A percentile compares a stretch with the other conserved stretches of the same genome.
Evolutionary conservation across 2,888 invertebrate genomes (phyloP).

Genomic region (Tiphia femorata): DNA sequence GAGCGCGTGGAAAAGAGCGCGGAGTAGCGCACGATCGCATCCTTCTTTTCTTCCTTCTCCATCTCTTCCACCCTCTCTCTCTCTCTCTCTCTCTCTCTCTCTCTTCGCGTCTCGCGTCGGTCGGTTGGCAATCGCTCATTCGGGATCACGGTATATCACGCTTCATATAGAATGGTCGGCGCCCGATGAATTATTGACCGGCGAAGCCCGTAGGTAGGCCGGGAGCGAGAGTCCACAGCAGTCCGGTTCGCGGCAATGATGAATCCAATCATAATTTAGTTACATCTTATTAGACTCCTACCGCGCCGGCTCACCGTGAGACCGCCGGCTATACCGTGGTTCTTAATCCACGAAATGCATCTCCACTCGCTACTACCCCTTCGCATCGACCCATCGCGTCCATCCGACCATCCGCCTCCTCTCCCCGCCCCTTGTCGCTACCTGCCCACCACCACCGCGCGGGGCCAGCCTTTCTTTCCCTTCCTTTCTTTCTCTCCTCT

Average conservation of each 20-base stretch:
- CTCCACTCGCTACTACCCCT: constrained; percentile 44
- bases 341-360: constrained; percentile 65
- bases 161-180: constrained; percentile 57
- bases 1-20: background rate
- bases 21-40: background rate
- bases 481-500: background rate
- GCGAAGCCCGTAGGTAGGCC: constrained; percentile 28
- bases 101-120: constrained; percentile 45
- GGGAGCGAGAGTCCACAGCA: constrained; percentile 60
- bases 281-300: constrained; percentile 68
- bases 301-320: constrained; percentile 65
- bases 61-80: background rate
- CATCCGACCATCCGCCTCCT: constrained; percentile 7
- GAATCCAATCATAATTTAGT: constrained; percentile 68
- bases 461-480: background rate
- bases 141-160: constrained; percentile 64
- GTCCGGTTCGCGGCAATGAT: constrained; percentile 63
- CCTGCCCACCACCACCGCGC: too few species aligned
- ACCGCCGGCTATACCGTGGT: constrained; percentile 60
- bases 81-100: background rate
- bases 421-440: constrained; percentile 3
- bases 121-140: constrained; percentile 63
- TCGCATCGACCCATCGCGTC: constrained; percentile 11
- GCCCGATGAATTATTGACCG: constrained; percentile 60
- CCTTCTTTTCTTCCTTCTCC: background rate